These are phyloP conservation scores for Allophyes oxyacanthae DNA, from an alignment of 2,888 invertebrate species.

Conservation along the genomic window DNA sequence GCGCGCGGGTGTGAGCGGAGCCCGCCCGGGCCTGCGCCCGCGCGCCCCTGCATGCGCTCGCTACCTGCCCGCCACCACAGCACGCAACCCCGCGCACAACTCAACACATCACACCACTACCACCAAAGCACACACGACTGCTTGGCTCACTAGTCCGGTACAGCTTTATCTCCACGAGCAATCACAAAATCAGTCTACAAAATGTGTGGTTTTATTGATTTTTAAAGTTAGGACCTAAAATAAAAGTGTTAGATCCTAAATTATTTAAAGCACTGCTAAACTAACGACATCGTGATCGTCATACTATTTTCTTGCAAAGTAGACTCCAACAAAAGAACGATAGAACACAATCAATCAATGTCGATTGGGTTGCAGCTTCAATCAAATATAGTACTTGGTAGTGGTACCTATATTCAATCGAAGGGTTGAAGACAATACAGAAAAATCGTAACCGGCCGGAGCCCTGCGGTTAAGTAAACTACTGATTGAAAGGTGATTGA, in stretches of 20 bases:
- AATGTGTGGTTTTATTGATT: slow-evolving; percentile 7
- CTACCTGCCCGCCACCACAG: slow-evolving; percentile 77
- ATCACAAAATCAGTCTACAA: slow-evolving; percentile 44
- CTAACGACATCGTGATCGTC: not conserved
- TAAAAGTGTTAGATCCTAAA: not conserved
- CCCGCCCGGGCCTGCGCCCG: slow-evolving; percentile 86
- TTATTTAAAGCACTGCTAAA: not conserved
- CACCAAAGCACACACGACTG: slow-evolving; percentile 42
- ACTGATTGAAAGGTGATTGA: slow-evolving; percentile 71
- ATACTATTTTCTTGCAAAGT: slow-evolving; percentile 3
- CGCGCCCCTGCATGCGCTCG: slow-evolving; percentile 87
- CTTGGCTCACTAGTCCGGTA: slow-evolving; percentile 23
- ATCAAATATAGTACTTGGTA: too few species aligned
- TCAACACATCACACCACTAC: slow-evolving; percentile 59
- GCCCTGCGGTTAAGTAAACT: slow-evolving; percentile 59
- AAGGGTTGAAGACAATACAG: slow-evolving; percentile 50
- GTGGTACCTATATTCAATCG: slow-evolving; percentile 68
- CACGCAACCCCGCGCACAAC: slow-evolving; percentile 51
- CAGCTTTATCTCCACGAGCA: slow-evolving; percentile 23
- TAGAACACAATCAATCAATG: slow-evolving; percentile 62
- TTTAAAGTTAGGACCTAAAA: not conserved
- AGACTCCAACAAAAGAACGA: slow-evolving; percentile 3
- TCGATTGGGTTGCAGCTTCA: slow-evolving; percentile 54
- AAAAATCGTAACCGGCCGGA: slow-evolving; percentile 62
- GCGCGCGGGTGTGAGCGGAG: slow-evolving; percentile 86